These are phyloP conservation scores for Equus przewalskii DNA, from an alignment of 2,113 vertebrate genomes.

Conservation along the genomic window DNA sequence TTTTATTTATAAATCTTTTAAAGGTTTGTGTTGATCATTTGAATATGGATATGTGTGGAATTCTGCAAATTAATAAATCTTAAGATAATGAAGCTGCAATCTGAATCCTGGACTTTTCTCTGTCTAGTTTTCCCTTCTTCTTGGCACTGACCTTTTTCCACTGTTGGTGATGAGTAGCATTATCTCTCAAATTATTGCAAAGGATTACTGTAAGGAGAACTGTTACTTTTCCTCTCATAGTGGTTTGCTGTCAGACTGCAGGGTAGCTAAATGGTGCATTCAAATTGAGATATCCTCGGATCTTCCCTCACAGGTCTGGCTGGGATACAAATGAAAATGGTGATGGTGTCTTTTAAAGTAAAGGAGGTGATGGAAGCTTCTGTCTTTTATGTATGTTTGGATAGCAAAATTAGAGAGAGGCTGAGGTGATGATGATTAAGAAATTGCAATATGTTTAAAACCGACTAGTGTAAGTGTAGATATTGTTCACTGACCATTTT, in stretches of 20 bases:
- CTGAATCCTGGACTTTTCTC: not conserved
- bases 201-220: not conserved
- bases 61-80: not conserved
- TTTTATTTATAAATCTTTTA: slow-evolving; percentile 1
- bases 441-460: not conserved
- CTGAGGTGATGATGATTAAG: not conserved
- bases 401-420: not conserved
- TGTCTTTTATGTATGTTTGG: not conserved
- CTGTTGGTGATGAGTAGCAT: not conserved
- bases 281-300: not conserved
- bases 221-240: not conserved
- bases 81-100: not conserved
- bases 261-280: not conserved
- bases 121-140: not conserved
- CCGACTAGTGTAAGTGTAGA: not conserved
- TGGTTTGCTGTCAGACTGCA: not conserved
- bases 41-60: not conserved
- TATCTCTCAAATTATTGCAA: not conserved
- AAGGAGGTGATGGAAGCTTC: not conserved
- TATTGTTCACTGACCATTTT: not conserved
- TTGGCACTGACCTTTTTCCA: not conserved
- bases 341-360: not conserved
- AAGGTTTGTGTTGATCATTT: not conserved
- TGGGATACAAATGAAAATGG: slow-evolving; percentile 34
- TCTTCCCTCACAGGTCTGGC: not conserved